phyloP scores from a whole-genome alignment of 2,888 invertebrate genomes.

The Spodoptera exigua region DNA sequence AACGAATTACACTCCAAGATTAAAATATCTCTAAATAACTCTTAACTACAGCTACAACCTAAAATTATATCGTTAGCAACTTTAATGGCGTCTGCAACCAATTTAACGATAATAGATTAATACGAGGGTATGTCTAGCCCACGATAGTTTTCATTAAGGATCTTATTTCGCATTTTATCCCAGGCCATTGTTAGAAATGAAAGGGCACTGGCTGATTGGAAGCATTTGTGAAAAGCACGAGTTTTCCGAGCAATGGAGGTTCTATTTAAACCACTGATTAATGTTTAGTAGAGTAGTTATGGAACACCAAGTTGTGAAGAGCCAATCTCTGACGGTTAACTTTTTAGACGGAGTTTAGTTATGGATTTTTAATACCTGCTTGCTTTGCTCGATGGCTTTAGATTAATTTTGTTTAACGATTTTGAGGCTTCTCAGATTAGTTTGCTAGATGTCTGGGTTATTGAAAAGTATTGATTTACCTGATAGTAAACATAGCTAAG shows the following conservation, averaged over 20 bases:
- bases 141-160: constrained; percentile 77
- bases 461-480: too few relatives aligned
- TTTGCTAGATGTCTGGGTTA: neutral
- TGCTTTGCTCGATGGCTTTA: constrained; percentile 22
- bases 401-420: constrained; percentile 29
- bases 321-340: constrained; percentile 49
- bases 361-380: constrained; percentile 33
- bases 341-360: constrained; percentile 43
- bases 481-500: too few relatives aligned
- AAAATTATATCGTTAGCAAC: constrained; percentile 50
- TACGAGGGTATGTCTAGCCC: constrained; percentile 59
- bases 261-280: constrained; percentile 75
- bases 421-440: constrained; percentile 21
- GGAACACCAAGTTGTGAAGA: constrained; percentile 50
- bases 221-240: constrained; percentile 76
- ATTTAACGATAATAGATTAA: constrained; percentile 75
- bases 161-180: constrained; percentile 75
- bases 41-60: constrained; percentile 41
- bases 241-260: constrained; percentile 67
- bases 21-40: constrained; percentile 38
- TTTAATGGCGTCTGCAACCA: constrained; percentile 72
- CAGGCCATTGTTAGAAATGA: constrained; percentile 70
- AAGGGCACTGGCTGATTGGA: constrained; percentile 72
- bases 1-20: constrained; percentile 49
- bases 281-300: constrained; percentile 69